Evolutionary conservation across 2,797 vertebrate species (phyloP).

Genomic region (Aphelocoma californica): DNA sequence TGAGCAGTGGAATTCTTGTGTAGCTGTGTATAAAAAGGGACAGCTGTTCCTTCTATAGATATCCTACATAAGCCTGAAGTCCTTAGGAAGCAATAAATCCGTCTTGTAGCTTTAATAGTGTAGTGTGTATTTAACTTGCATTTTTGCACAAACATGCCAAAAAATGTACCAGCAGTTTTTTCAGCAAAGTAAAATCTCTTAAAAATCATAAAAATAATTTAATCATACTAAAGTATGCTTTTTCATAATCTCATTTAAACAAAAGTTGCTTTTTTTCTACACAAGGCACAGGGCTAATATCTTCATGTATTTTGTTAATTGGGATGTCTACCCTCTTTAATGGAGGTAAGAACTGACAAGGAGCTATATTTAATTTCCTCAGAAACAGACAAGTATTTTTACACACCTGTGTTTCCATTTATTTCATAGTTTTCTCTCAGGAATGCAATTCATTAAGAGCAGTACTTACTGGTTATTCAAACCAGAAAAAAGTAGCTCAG

Average conservation of each 20-base stretch:
- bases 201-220: not conserved
- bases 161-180: not conserved
- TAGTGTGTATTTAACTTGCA: not conserved
- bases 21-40: not conserved
- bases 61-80: not conserved
- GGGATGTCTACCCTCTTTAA: not conserved
- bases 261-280: not conserved
- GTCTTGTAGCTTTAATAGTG: not conserved
- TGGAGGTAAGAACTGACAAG: not conserved
- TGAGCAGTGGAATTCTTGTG: not conserved
- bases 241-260: not conserved
- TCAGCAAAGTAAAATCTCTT: not conserved
- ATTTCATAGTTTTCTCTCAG: not conserved
- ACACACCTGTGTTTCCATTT: not conserved
- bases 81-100: not conserved
- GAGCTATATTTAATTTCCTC: not conserved
- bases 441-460: not conserved
- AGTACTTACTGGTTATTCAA: not conserved
- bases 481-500: not conserved
- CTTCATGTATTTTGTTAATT: not conserved
- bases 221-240: not conserved
- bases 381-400: not conserved
- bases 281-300: not conserved
- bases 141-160: not conserved
- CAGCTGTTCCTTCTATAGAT: not conserved